phyloP scores from a whole-genome alignment of 2,888 invertebrate species.

The Acanthosepion lycidas region DNA sequence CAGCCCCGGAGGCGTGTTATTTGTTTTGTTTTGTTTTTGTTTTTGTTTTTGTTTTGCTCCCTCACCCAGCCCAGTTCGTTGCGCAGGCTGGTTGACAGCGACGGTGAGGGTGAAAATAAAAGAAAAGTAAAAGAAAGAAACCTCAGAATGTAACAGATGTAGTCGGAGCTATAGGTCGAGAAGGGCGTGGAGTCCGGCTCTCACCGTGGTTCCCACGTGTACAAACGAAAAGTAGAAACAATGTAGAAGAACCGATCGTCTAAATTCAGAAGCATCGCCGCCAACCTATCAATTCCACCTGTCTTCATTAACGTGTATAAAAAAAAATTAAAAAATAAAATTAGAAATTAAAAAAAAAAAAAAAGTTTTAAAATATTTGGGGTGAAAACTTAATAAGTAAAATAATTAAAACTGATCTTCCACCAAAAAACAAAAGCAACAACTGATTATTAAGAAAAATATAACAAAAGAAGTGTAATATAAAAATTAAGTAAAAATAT shows the following conservation, averaged over 20 bases:
- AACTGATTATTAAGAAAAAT: too few relatives aligned
- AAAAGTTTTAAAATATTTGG: not conserved
- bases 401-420: too few relatives aligned
- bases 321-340: not conserved
- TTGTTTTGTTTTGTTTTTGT: not conserved
- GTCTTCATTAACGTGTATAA: not conserved
- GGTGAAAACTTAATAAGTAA: too few relatives aligned
- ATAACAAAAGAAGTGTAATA: too few relatives aligned
- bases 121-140: not conserved
- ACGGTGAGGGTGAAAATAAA: not conserved
- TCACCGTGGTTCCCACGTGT: conserved; percentile 35
- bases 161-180: not conserved
- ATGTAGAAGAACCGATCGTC: not conserved
- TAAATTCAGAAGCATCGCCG: not conserved
- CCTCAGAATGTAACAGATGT: conserved; percentile 4
- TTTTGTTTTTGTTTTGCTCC: not conserved
- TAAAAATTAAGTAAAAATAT: too few relatives aligned
- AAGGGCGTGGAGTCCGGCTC: conserved; percentile 42
- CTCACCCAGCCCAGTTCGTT: not conserved
- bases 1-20: not conserved
- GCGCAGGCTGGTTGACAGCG: not conserved
- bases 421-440: too few relatives aligned
- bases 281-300: not conserved
- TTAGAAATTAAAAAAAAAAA: not conserved
- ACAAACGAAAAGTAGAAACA: not conserved